Percentiles rank a stretch among this genome's conserved stretches.
Evolutionary conservation across 2,797 vertebrate species (phyloP).

Genomic region (Chaenodraco wilsoni): DNA sequence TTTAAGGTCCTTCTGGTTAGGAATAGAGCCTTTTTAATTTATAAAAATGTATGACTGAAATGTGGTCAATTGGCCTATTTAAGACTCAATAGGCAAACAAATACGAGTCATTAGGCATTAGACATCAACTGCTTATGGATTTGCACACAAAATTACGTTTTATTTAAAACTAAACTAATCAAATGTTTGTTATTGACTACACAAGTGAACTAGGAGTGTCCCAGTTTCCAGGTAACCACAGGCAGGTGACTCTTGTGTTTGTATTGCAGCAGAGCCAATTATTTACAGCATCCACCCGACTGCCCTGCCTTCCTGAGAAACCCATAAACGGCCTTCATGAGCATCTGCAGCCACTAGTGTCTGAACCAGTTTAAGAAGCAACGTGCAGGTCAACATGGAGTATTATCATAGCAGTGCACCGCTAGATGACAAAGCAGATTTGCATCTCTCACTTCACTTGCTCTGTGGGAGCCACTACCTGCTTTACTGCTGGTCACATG

Average conservation of each 20-base stretch:
- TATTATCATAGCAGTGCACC: not conserved
- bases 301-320: not conserved
- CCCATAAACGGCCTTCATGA: slow-evolving; percentile 20
- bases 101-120: not conserved
- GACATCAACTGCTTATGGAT: not conserved
- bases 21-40: not conserved
- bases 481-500: slow-evolving; percentile 54
- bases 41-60: not conserved
- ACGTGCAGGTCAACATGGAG: not conserved
- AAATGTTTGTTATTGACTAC: slow-evolving; percentile 27
- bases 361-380: not conserved
- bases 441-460: not conserved
- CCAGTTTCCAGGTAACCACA: slow-evolving; percentile 51
- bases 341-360: not conserved
- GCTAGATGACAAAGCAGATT: not conserved
- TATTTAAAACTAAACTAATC: slow-evolving; percentile 5
- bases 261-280: not conserved
- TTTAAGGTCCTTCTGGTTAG: not conserved
- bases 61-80: not conserved
- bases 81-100: too few relatives aligned
- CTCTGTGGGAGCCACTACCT: not conserved
- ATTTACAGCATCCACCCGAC: slow-evolving; percentile 31
- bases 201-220: slow-evolving; percentile 28
- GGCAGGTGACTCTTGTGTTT: slow-evolving; percentile 20
- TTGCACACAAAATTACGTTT: not conserved